These are phyloP conservation scores for Aphidius colemani DNA, from an alignment of 2,888 invertebrate genomes.

Conservation along the genomic window DNA sequence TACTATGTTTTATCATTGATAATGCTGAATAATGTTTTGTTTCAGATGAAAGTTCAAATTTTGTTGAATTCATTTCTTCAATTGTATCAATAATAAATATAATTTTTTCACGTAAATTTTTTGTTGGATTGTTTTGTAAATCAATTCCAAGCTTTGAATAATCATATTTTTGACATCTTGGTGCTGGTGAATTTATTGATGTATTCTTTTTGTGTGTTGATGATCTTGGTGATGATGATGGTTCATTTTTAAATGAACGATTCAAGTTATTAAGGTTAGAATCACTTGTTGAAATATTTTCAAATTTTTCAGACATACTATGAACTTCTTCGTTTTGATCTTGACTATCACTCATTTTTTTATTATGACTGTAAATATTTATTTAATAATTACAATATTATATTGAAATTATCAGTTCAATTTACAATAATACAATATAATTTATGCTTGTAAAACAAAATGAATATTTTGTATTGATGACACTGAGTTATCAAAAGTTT, in stretches of 20 bases:
- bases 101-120: slow-evolving; percentile 65
- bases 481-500: no score
- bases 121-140: background rate
- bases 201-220: background rate
- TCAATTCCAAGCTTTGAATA: background rate
- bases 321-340: slow-evolving; percentile 37
- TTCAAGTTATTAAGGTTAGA: slow-evolving; percentile 30
- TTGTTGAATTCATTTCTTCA: slow-evolving; percentile 64
- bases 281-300: slow-evolving; percentile 34
- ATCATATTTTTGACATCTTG: background rate
- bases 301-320: slow-evolving; percentile 34
- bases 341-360: slow-evolving; percentile 39
- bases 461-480: no score
- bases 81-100: slow-evolving; percentile 69
- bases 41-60: slow-evolving; percentile 64
- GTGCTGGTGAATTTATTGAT: background rate
- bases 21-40: slow-evolving; percentile 63
- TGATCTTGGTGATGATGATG: slow-evolving; percentile 14
- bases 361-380: no score
- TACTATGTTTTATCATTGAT: slow-evolving; percentile 68
- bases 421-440: background rate
- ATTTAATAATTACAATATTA: no score
- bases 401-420: no score
- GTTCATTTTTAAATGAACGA: slow-evolving; percentile 16
- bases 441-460: background rate